Base-by-base conservation (phyloP, 2,888 invertebrate species). In the Calephelis perditalis region DNA sequence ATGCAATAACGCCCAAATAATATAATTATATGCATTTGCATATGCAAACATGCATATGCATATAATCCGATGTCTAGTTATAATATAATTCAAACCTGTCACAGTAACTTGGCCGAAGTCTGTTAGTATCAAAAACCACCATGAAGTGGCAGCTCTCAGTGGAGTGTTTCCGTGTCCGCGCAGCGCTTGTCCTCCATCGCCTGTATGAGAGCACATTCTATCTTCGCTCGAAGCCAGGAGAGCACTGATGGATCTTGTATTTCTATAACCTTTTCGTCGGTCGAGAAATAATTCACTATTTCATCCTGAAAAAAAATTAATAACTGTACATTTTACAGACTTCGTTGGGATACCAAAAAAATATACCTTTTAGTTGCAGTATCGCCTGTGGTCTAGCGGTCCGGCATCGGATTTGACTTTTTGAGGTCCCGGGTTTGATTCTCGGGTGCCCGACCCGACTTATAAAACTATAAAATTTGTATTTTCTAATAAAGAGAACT, bases 151-250 rank as follows among this genome's bases (percentile, higher is more conserved):
- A 10, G 15, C 15, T 7, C 10, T 37, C 8, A 46, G 5, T 40
- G 40, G 36, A 58, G 55, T n/a, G 56, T 57, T 46, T 63, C 57
- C n/a, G 62, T 61, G 12, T 56, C 57, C n/a, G 61, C 57, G 61
- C 93, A 94, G 1, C 93, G 91, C 73, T 94, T 94, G 74, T 94
- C 95, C 77, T 95, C 95, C 89, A 95, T 91, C 59, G 94, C 94
- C 45, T 95, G 87, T 62, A 95, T 93, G 73, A 95, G 93, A 1
- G 94, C 95, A 74, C 93, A 94, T 75, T 95, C 94, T 61, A 96
- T 93, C 86, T 95, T 95, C 64, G 92, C 91, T 70, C 94, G 94
- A 37, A 96, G 84, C 96, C 96, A 96, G 12, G 84, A 81, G 60
- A 95, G 84, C 12, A 93, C 90, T 56, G 93, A 92, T 2, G 86